Base-by-base conservation (phyloP, 1,140 invertebrate species). In the Neodiprion virginianus region DNA sequence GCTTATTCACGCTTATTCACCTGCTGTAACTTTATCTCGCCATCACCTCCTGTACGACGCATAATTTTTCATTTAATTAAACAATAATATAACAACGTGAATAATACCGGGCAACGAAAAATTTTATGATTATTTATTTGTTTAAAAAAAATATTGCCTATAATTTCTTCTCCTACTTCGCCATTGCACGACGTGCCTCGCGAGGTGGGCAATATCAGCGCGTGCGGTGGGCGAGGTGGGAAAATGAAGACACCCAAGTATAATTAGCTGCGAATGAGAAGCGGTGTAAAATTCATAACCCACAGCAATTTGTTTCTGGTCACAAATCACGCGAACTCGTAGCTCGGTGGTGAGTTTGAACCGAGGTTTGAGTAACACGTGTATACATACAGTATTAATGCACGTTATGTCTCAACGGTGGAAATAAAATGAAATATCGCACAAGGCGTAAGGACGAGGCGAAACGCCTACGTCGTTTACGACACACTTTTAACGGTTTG, bases 271-370 rank as follows among this genome's bases (percentile, higher is more conserved):
- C n/a, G 53, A 61, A 61, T 12, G 53, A 75, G 78, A 81, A 81
- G 80, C 79, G 80, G 78, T 76, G 78, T 76, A 75, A 72, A 70
- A 75, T 75, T 81, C 77, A 77, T 81, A 81, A 78, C 80, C 76
- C 74, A 68, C 74, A 61, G 74, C 76, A 68, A 71, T 74, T 65
- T 71, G 71, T 75, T 71, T 48, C 48, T 76, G 69, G 75, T 75
- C 75, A 78, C 80, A 81, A 81, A 81, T 81, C 80, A 81, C 81
- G 78, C 72, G 79, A 81, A 78, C 77, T 81, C 79, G 75, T 48
- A 40, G 28, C 28, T 40, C 2, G 28, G 48, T 40, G 14, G 21
- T 71, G 48, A 23, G 21, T 17, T 23, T 49, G 17, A 12, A 7
- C 21, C 70, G 70, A 40, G 48, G n/a, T 48, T 50, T 14, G 21